These are phyloP conservation scores for Microplitis manilae DNA, from an alignment of 2,888 invertebrate genomes.

Conservation along the genomic window DNA sequence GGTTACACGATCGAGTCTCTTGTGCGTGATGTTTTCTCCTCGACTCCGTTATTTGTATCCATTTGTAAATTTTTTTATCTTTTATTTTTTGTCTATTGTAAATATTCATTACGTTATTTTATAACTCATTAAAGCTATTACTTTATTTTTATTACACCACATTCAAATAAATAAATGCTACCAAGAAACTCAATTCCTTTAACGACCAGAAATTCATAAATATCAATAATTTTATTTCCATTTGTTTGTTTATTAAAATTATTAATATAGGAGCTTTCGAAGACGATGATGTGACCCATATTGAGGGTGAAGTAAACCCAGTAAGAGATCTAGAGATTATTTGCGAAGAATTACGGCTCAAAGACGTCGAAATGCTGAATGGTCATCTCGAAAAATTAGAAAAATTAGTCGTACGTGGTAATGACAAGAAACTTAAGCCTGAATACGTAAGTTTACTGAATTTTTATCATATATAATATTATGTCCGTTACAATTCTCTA, in stretches of 20 bases:
- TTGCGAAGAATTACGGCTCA: constrained; percentile 93
- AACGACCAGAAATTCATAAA: constrained; percentile 10
- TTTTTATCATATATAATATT: no score
- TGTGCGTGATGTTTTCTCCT: constrained; percentile 7
- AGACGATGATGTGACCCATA: constrained; percentile 97
- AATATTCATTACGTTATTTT: constrained; percentile 36
- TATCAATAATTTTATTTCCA: constrained; percentile 14
- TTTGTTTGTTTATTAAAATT: constrained; percentile 18
- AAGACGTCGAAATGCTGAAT: constrained; percentile 92
- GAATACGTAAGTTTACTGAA: constrained; percentile 85
- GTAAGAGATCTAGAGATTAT: constrained; percentile 97
- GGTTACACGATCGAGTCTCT: constrained; percentile 19
- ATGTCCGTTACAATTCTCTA: no score
- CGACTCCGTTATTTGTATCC: constrained; percentile 23
- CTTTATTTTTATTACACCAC: not conserved
- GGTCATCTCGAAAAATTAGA: constrained; percentile 90
- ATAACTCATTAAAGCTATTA: constrained; percentile 16
- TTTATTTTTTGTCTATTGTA: constrained; percentile 29
- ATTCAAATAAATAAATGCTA: not conserved
- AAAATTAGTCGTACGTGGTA: constrained; percentile 84
- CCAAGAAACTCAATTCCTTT: not conserved
- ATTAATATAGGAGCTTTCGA: constrained; percentile 89
- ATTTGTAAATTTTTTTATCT: constrained; percentile 16
- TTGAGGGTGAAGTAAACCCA: constrained; percentile 99
- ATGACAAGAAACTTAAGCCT: constrained; percentile 94